Evolutionary conservation across 2,113 vertebrate genomes (phyloP).

Genomic region (Corydoras maculifer): DNA sequence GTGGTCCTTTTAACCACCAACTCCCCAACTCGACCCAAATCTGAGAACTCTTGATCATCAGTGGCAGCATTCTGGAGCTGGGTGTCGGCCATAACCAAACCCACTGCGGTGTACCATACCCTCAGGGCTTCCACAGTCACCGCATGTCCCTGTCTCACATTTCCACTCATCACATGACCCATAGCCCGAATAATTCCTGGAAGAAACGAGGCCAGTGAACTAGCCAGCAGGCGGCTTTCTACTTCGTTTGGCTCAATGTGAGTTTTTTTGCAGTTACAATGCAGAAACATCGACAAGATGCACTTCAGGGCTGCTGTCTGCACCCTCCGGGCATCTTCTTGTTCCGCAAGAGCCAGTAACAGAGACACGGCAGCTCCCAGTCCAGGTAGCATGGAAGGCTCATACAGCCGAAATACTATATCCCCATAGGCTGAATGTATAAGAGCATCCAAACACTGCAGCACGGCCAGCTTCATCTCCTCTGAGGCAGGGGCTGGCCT

Average conservation of each 20-base stretch:
- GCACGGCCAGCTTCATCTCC: conserved; percentile 75
- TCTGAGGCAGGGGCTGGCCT: conserved; percentile 65
- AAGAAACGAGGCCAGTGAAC: conserved; percentile 81
- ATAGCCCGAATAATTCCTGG: conserved; percentile 78
- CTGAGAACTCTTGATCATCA: background rate
- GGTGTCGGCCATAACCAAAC: conserved; percentile 76
- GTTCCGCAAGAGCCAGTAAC: conserved; percentile 75
- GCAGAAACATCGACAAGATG: conserved; percentile 72
- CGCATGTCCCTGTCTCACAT: conserved; percentile 79
- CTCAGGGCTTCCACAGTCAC: conserved; percentile 70
- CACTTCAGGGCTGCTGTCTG: conserved; percentile 74
- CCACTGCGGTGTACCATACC: conserved; percentile 69
- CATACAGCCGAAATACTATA: conserved; percentile 70
- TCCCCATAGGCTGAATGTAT: conserved; percentile 77
- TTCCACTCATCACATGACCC: conserved; percentile 75
- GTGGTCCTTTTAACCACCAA: conserved; percentile 71
- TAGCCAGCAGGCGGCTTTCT: conserved; percentile 59
- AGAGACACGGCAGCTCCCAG: conserved; percentile 80
- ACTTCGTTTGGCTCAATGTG: conserved; percentile 49
- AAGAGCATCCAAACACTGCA: conserved; percentile 70
- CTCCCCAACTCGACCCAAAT: conserved; percentile 49
- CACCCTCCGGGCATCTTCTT: conserved; percentile 73
- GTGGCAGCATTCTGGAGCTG: conserved; percentile 60
- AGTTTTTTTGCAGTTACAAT: conserved; percentile 73
- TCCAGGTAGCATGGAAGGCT: conserved; percentile 72